These are phyloP conservation scores for Leistus spinibarbis DNA, from an alignment of 2,888 invertebrate species.

Conservation along the genomic window DNA sequence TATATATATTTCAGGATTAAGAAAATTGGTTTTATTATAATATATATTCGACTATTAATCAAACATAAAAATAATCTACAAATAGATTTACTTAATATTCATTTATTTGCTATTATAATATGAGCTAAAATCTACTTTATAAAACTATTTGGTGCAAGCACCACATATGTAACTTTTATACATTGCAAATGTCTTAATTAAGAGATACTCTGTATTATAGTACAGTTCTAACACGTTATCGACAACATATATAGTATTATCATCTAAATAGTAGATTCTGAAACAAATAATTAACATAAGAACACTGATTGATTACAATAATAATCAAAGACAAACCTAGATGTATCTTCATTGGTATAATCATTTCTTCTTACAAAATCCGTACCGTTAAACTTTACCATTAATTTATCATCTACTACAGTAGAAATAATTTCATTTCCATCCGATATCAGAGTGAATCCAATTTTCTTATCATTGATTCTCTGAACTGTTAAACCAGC, in stretches of 20 bases:
- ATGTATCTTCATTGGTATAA: background rate
- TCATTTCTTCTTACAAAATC: background rate
- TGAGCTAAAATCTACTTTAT: too few species aligned
- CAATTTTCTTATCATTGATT: background rate
- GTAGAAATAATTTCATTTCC: background rate
- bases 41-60: too few species aligned
- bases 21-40: too few species aligned
- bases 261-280: constrained; percentile 12
- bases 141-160: too few species aligned
- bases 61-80: too few species aligned
- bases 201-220: constrained; percentile 25
- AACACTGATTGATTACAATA: background rate
- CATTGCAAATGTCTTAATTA: background rate
- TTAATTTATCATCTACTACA: background rate
- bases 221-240: background rate
- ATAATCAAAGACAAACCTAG: background rate
- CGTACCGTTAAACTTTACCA: constrained; percentile 4
- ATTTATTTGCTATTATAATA: too few species aligned
- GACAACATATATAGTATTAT: background rate
- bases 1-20: too few species aligned
- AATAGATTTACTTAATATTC: too few species aligned
- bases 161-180: constrained; percentile 12
- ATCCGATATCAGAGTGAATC: background rate
- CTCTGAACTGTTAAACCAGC: background rate
- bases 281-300: background rate